Base-by-base conservation (phyloP, 2,113 vertebrate species). In the Reinhardtius hippoglossoides region DNA sequence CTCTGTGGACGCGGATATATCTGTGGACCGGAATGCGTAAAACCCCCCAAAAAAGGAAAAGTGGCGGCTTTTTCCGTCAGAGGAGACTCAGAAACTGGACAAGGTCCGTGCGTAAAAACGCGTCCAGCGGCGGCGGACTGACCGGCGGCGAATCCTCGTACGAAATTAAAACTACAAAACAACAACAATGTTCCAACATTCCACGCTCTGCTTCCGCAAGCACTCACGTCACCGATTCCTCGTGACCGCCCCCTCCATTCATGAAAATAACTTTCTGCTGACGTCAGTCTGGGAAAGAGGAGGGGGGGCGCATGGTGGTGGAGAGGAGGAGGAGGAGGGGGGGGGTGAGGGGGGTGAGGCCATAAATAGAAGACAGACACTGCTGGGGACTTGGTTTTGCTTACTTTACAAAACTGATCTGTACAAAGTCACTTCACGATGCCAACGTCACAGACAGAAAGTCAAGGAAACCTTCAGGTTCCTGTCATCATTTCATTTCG, bases 181-280 rank as follows among this genome's bases (percentile, higher is more conserved):
- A 95, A 95, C 94, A 94, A 95, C 94, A 95, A 94, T 93, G 95
- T 94, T 91, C 89, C 92, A 90, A 93, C 95, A 95, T 95, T 95
- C 93, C 95, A 94, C 93, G 93, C 93, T 74, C 76, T 81, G 94
- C 94, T 95, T 95, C 95, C 95, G 95, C 94, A 93, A 94, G 94
- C 92, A 76, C 91, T 90, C 78, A 90, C 95, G 94, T 95, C 94
- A 95, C 91, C 85, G 83, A 68, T 61, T 94, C 92, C 94, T 93
- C 94, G 92, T 95, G 94, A 95, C 94, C 94, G 93, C 94, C 94
- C 94, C 94, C 93, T 94, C 95, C 95, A 95, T 95, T 95, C 95
- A 95, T 95, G 95, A 95, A 95, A 95, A 95, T 95, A 95, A 94
- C 94, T 95, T 91, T 84, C 76, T 92, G 92, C 92, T 95, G 92